Evolutionary conservation across 2,888 invertebrate species (phyloP), one percentile per base, ranked within the genome.

Genomic region (Vesta saturnalis): DNA sequence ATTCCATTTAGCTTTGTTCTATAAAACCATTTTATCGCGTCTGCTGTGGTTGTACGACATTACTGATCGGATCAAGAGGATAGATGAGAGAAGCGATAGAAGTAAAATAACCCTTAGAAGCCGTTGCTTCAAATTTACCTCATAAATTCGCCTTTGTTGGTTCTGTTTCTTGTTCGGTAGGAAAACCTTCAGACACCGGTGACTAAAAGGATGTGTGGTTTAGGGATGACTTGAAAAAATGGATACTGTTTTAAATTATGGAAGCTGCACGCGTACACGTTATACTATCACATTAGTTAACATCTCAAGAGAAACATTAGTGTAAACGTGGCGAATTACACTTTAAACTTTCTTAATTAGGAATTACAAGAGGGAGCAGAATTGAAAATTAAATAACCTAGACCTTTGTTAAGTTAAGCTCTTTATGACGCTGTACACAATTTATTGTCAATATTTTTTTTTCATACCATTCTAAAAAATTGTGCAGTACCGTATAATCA

Each of bases 21-120:
- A 64, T 72, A 72, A 72, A 72, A 72, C 60, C 67, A 67, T 60
- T 72, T 72, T 72, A 67, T 69, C 59, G 72, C 62, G 69, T 23
- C 54, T 65, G 60, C 67, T 54, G 61, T 61, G 59, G 62, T 68
- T 65, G 64, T 65, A 65, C 68, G 64, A 67, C 58, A 64, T 59
- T 23, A 54, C 60, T 55, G 63, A 66, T 69, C 62, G 69, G 61
- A 61, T 70, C 64, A 69, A 57, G 64, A 39, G 69, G 67, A 60
- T 60, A 69, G 71, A 71, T 67, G 67, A 52, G 68, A 61, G 67
- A 65, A 60, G 35, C 64, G 67, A 66, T 70, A 69, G 69, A 64
- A 67, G 62, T 62, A 59, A 72, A 67, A 67, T 54, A 64, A 59
- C 39, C 52, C 61, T 16, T 35, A 49, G 30, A 30, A 54, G 52